These are phyloP conservation scores for Cossypha niveicapilla DNA, from an alignment of 2,797 vertebrate genomes.

Conservation along the genomic window DNA sequence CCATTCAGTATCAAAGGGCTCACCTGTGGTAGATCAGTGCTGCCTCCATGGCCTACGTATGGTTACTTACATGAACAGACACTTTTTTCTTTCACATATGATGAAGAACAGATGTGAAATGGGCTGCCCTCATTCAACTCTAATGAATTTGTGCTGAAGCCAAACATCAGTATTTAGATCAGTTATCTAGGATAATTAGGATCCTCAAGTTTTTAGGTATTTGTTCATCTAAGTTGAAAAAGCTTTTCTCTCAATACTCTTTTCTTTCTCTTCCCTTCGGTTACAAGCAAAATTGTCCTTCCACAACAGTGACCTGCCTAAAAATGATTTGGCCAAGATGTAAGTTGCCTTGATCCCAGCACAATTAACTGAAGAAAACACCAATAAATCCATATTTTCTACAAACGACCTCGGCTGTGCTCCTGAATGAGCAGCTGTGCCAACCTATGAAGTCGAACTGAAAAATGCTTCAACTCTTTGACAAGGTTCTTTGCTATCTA, in stretches of 20 bases:
- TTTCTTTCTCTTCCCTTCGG: background rate
- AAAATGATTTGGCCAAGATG: background rate
- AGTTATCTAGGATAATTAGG: background rate
- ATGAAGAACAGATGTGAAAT: background rate
- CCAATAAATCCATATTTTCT: background rate
- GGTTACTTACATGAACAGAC: background rate
- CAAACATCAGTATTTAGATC: background rate
- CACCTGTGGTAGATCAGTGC: background rate
- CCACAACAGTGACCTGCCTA: background rate
- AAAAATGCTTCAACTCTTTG: background rate
- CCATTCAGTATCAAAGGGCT: background rate
- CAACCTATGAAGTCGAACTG: background rate
- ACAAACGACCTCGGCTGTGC: background rate
- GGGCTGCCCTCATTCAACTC: background rate
- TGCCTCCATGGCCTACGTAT: background rate
- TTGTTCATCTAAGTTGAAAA: background rate
- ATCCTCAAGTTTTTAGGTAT: background rate
- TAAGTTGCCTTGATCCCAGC: background rate
- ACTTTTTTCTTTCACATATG: background rate
- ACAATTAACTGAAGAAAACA: background rate
- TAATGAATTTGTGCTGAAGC: background rate
- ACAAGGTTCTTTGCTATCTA: background rate
- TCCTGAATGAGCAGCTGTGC: background rate
- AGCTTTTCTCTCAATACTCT: background rate
- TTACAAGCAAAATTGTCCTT: background rate